Base-by-base conservation (phyloP, 37 sponge, comb jelly and placozoan genomes). In the Bolinopsis microptera region DNA sequence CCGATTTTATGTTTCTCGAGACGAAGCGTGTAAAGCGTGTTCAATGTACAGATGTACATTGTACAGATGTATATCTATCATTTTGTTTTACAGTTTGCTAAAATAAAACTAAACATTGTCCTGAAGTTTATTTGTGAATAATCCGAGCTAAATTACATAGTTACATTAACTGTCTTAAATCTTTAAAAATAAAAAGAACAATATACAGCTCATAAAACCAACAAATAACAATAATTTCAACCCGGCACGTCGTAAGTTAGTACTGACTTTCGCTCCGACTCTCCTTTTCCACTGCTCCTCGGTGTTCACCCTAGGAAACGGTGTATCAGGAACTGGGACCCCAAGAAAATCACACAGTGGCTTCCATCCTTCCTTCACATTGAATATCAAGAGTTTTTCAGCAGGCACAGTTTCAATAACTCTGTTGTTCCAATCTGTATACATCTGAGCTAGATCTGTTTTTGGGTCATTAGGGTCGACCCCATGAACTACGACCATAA, bases 281-380 rank as follows among this genome's bases (percentile, higher is more conserved):
- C 61, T 48, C 13, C 61, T 48, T 48, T 48, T 48, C 61, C 61
- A 48, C 61, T 70, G 24, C 74, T 70, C 26, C 30, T n/a, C 3
- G 74, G 24, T 70, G 37, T 80, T 80, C 2, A 36, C 38, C 23
- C 38, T 31, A 16, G 82, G 82, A 34, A 80, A 80, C 2, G 35
- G 37, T 34, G 8, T 35, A 35, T 80, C 82, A 21, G 82, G 82
- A 36, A 80, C 38, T 31, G 35, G 82, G 5, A 35, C 37, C 30
- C 82, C 82, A 34, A 80, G 82, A 30, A 80, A 80, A 13, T 80
- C 38, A 35, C 82, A 80, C 82, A 80, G 37, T 37, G 82, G 82
- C 22, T 80, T 34, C 82, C 82, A 80, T 35, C 82, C 82, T 34
- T 80, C 37, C 37, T 35, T 80, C 1, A 80, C 82, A 35, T 80